Evolutionary conservation across 2,888 invertebrate genomes (phyloP).

Genomic region (Nemotelus nigrinus): DNA sequence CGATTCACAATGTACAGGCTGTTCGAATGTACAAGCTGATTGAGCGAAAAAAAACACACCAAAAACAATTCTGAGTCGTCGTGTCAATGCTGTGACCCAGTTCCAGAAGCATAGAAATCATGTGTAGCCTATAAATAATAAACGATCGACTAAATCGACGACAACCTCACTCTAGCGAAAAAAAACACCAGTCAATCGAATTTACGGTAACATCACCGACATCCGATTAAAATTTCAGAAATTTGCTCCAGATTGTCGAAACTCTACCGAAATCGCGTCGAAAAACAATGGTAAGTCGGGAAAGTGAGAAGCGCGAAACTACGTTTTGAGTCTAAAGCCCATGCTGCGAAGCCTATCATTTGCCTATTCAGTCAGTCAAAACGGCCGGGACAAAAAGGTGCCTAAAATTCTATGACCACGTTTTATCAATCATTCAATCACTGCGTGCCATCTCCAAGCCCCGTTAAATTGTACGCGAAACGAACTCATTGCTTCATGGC

Average conservation of each 20-base stretch:
- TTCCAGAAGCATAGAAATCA: neutral
- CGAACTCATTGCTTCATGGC: slow-evolving; percentile 27
- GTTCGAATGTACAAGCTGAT: too few relatives aligned
- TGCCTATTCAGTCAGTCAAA: neutral
- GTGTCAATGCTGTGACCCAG: neutral
- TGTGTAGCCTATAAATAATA: slow-evolving; percentile 12
- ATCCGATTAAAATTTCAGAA: neutral
- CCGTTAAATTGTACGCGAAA: slow-evolving; percentile 48
- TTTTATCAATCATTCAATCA: slow-evolving; percentile 52
- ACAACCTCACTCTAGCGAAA: slow-evolving; percentile 11
- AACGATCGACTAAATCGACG: neutral
- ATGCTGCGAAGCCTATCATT: neutral
- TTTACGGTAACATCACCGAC: neutral
- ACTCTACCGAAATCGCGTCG: neutral
- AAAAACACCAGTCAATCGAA: slow-evolving; percentile 1
- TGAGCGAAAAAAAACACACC: too few relatives aligned
- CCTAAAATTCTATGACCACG: slow-evolving; percentile 14
- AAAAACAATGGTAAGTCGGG: neutral
- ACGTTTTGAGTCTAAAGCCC: neutral
- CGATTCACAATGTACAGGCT: too few relatives aligned
- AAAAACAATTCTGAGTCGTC: too few relatives aligned
- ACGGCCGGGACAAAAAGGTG: neutral
- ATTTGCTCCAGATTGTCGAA: slow-evolving; percentile 20
- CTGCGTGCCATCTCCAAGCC: slow-evolving; percentile 52
- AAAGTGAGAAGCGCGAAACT: neutral